Evolutionary conservation across 2,888 invertebrate species (phyloP), one percentile per base, ranked within the genome.

Genomic region (Tipula unca): DNA sequence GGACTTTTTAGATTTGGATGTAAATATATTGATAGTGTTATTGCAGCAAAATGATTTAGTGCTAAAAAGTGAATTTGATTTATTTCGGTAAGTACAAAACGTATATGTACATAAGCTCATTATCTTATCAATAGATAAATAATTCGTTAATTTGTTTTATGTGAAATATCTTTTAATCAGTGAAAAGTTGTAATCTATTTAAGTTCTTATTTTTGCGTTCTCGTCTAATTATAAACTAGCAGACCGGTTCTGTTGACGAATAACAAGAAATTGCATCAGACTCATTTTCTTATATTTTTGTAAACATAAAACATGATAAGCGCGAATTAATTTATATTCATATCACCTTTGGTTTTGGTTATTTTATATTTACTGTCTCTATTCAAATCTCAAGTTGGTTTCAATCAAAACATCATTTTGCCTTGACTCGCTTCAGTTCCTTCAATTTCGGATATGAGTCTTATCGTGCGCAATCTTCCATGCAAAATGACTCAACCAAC

Each of bases 1-100:
- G 83, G 97, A 97, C 89, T 96, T 98, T 89, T 93, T 93, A 0
- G 95, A 95, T 89, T 94, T 98, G 89, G 97, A 97, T 89, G 93
- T 94, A 0, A 96, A 97, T 87, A 93, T 95, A 48, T 91, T 98
- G 87, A 92, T 95, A 82, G 92, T 93, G 85, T 91, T 98, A 87
- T 91, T 98, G 87, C 94, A 95, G 89, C 96, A 97, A 89, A 96
- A 96, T 88, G 97, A 97, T 90, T 91, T 98, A 13, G 97, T 98
- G 69, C 93, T 98, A 86, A 94, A 95, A 89, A 97, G 97, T 90
- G 98, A 98, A 93, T 95, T 96, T 92, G 94, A 94, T 84, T 91
- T 98, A 8, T 98, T 96, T 90, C 91, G 92, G 93, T 95, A 87
- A 90, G 90, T 88, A 85, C 48, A 84, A 6, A 32, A 32, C 85